Conservation (phyloP, 1,140 invertebrate genomes). For the Vollenhovia emeryi region DNA sequence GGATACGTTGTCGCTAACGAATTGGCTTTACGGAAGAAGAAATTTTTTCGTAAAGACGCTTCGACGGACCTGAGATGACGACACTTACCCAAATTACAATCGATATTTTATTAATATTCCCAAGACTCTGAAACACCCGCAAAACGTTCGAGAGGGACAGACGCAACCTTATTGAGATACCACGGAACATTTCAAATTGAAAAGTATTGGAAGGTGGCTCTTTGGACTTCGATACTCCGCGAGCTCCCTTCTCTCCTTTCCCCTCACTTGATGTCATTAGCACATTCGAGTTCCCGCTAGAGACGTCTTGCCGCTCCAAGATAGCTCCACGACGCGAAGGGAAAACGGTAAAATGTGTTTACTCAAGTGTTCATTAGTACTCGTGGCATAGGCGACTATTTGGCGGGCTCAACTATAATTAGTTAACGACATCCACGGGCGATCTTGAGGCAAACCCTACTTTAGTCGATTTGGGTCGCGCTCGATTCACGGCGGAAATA, state of each 20-base stretch:
- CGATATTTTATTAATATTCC: background rate
- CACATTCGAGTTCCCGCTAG: conserved; percentile 43
- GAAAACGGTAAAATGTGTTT: conserved; percentile 61
- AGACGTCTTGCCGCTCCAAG: conserved; percentile 36
- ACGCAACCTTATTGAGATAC: background rate
- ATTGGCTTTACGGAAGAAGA: too few species aligned
- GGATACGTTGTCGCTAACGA: background rate
- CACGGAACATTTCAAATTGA: background rate
- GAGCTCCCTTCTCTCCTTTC: background rate
- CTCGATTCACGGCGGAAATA: conserved; percentile 36
- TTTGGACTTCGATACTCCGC: background rate
- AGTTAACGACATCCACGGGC: conserved; percentile 57
- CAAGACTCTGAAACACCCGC: background rate
- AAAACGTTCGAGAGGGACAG: background rate
- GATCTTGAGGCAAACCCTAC: background rate
- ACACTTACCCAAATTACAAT: background rate
- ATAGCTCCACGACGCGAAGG: conserved; percentile 46
- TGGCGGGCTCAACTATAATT: conserved; percentile 58
- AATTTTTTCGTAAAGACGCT: background rate
- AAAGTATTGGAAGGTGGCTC: background rate
- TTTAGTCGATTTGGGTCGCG: conserved; percentile 7
- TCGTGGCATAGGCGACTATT: conserved; percentile 47
- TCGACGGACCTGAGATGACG: background rate
- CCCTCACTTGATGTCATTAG: conserved; percentile 39
- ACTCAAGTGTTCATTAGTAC: conserved; percentile 59